These are phyloP conservation scores for Helicoverpa assulta DNA, from an alignment of 2,888 invertebrate species.

Conservation along the genomic window DNA sequence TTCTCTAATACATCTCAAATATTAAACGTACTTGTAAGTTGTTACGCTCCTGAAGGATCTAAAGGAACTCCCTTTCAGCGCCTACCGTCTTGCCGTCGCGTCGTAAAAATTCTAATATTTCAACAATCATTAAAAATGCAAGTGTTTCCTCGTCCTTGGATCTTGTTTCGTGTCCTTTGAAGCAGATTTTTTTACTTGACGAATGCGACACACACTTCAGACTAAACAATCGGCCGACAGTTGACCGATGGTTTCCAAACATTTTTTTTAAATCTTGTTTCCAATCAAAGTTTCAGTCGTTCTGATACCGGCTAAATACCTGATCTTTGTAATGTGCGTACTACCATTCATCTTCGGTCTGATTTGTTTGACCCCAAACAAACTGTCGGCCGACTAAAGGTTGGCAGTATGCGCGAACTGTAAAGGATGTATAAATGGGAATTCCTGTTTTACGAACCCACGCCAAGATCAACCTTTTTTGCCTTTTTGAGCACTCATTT, in stretches of 20 bases:
- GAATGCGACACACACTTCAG: background rate
- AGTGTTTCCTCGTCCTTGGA: slow-evolving; percentile 20
- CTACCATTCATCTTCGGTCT: too few relatives aligned
- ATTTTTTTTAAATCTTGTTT: too few relatives aligned
- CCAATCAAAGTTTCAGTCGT: too few relatives aligned
- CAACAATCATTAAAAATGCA: slow-evolving; percentile 52
- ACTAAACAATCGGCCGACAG: too few relatives aligned
- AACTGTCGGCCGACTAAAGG: too few relatives aligned
- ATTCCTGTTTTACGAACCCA: background rate
- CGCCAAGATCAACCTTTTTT: too few relatives aligned
- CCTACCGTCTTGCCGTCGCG: slow-evolving; percentile 6
- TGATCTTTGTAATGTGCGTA: too few relatives aligned
- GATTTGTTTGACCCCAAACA: too few relatives aligned
- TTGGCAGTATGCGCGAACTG: too few relatives aligned
- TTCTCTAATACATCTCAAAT: background rate
- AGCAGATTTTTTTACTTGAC: slow-evolving; percentile 38
- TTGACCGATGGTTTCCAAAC: too few relatives aligned
- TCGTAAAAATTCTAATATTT: slow-evolving; percentile 49
- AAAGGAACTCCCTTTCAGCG: slow-evolving; percentile 1
- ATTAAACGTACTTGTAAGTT: slow-evolving; percentile 8
- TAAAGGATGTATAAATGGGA: background rate
- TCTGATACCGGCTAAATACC: too few relatives aligned
- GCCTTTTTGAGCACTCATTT: too few relatives aligned
- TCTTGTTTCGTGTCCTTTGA: slow-evolving; percentile 29
- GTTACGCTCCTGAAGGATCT: background rate